Conservation (phyloP, 2,888 invertebrate genomes). For the Carpatolechia fugitivella region DNA sequence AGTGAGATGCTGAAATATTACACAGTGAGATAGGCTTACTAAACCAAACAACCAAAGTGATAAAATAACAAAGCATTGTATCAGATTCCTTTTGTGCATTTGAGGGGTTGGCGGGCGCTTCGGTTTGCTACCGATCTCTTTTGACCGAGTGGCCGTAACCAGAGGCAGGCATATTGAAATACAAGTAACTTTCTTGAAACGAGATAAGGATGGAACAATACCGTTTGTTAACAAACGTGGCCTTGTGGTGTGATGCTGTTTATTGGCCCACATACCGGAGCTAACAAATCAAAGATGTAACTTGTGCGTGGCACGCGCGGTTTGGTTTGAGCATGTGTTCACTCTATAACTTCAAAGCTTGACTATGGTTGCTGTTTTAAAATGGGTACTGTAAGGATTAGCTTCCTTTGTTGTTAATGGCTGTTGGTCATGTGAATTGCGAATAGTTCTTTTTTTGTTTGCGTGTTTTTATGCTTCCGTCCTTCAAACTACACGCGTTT, state of each 20-base stretch:
- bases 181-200: background rate
- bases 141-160: background rate
- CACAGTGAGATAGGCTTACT: background rate
- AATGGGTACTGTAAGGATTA: too few relatives aligned
- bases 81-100: conserved; percentile 4
- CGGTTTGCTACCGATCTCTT: background rate
- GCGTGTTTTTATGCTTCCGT: too few relatives aligned
- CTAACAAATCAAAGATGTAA: conserved; percentile 15
- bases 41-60: conserved; percentile 2
- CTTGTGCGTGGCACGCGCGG: conserved; percentile 10
- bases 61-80: conserved; percentile 6
- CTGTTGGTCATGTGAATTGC: too few relatives aligned
- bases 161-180: background rate
- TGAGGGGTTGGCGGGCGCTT: background rate
- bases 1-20: background rate
- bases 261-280: conserved; percentile 15
- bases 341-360: too few relatives aligned
- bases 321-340: background rate
- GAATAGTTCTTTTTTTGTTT: too few relatives aligned
- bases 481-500: too few relatives aligned
- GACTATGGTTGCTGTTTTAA: too few relatives aligned
- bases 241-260: conserved; percentile 10
- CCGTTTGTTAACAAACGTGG: conserved; percentile 6
- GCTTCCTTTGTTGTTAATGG: too few relatives aligned
- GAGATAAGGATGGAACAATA: background rate